phyloP scores from a whole-genome alignment of 2,797 vertebrate genomes.

The Gymnopithys bicolor region DNA sequence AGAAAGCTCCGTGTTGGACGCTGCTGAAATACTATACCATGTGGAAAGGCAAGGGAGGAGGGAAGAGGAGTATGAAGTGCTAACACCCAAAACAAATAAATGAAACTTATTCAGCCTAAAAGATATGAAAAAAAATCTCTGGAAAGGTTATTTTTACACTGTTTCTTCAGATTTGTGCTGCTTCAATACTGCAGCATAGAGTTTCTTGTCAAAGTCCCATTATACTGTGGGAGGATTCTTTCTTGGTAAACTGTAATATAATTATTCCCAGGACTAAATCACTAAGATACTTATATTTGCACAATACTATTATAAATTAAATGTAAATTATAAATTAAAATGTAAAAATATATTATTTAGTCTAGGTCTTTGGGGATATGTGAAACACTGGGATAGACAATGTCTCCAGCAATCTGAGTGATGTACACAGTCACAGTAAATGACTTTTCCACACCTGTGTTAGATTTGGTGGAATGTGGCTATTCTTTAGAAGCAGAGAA shows the following conservation, averaged over 20 bases:
- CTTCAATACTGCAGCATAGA: background rate
- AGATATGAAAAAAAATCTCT: background rate
- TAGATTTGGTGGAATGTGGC: conserved; percentile 27
- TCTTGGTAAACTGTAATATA: background rate
- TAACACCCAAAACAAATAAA: background rate
- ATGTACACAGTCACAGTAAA: background rate
- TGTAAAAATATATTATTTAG: conserved; percentile 34
- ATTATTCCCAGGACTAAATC: background rate
- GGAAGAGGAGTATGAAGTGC: background rate
- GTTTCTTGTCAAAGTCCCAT: background rate
- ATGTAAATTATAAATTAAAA: conserved; percentile 20
- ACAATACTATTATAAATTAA: background rate
- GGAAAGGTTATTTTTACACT: background rate
- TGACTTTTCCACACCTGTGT: conserved; percentile 14
- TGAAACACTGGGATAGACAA: background rate
- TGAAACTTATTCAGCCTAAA: background rate
- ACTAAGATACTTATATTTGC: conserved; percentile 14
- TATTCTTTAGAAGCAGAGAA: conserved; percentile 24
- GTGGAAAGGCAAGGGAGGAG: background rate
- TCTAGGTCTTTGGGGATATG: background rate
- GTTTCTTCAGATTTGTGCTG: background rate
- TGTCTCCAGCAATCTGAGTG: conserved; percentile 16
- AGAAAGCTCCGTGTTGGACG: background rate
- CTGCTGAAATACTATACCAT: background rate
- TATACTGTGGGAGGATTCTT: background rate